phyloP scores from a whole-genome alignment of 2,113 vertebrate genomes.

The Paracanthobrama guichenoti region DNA sequence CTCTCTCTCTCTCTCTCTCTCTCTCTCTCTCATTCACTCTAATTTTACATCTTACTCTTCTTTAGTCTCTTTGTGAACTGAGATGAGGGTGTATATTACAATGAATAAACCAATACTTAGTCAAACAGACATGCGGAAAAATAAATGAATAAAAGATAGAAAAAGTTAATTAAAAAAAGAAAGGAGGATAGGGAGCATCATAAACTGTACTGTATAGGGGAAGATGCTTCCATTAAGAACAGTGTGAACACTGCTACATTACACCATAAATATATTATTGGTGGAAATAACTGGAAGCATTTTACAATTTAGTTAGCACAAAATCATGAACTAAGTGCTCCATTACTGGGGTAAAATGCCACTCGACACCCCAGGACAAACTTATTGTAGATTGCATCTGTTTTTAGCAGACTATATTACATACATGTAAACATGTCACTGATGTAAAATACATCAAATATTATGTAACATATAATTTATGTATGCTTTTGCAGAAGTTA shows the following conservation, averaged over 20 bases:
- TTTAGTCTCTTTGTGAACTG: background rate
- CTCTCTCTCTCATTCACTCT: background rate
- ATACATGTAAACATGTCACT: background rate
- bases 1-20: too few species aligned
- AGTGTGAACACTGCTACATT: background rate
- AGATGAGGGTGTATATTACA: background rate
- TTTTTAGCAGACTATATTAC: too few species aligned
- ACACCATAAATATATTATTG: background rate
- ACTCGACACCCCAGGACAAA: background rate
- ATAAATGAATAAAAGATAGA: background rate
- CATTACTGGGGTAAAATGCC: background rate
- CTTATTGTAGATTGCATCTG: too few species aligned
- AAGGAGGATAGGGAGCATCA: background rate
- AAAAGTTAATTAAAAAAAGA: background rate
- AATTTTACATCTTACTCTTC: background rate
- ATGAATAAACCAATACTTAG: background rate
- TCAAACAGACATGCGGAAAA: background rate
- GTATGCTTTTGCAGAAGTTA: background rate
- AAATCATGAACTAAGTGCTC: background rate
- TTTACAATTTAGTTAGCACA: background rate
- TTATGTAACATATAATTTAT: background rate
- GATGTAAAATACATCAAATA: background rate
- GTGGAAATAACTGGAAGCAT: background rate
- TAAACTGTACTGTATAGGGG: background rate
- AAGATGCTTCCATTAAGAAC: background rate